Base-by-base conservation (phyloP, 2,888 invertebrate species). In the Oscheius sp. region DNA sequence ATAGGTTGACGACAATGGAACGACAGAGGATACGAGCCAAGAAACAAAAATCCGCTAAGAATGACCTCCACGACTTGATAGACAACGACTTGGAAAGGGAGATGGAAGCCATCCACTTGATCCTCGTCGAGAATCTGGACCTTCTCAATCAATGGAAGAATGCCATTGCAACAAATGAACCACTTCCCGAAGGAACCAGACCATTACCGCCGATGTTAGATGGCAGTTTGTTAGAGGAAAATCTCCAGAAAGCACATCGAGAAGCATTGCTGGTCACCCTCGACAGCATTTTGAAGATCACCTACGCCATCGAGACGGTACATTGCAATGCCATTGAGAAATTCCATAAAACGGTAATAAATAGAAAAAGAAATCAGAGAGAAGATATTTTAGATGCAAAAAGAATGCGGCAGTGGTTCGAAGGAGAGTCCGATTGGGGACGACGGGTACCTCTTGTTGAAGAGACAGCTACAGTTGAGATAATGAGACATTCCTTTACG, bases 141-240 rank as follows among this genome's bases (percentile, higher is more conserved):
- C 84, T 82, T 0, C 76, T 87, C 55, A 64, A 69, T 18, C 74
- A 80, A 35, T 86, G 86, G 86, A 80, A 78, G 59, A 77, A 71
- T 45, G 61, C 72, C 21, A 75, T 85, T n/a, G 79, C 77, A 13
- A 69, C 64, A 0, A 43, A 52, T 2, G 49, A 27, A 1, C 52
- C 61, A 12, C 43, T 69, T 29, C 71, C 75, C 25, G 46, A 64
- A 21, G 73, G 73, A 53, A 53, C 73, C 25, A 29, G 66, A 3
- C 73, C 76, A 3, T 53, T 78, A n/a, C 78, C 78, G 12, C 52
- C 53, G 23, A 35, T 23, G 13, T 25, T 74, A 21, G 64, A 72
- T 18, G 72, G 72, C 6, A 72, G 55, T 27, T 66, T 43, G 13
- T 29, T 72, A 27, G 46, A 72, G 23, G 59, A 69, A 53, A 74